Evolutionary conservation across 2,888 invertebrate species (phyloP), one percentile per base, ranked within the genome.

Genomic region (Cremastobaeus sp.): DNA sequence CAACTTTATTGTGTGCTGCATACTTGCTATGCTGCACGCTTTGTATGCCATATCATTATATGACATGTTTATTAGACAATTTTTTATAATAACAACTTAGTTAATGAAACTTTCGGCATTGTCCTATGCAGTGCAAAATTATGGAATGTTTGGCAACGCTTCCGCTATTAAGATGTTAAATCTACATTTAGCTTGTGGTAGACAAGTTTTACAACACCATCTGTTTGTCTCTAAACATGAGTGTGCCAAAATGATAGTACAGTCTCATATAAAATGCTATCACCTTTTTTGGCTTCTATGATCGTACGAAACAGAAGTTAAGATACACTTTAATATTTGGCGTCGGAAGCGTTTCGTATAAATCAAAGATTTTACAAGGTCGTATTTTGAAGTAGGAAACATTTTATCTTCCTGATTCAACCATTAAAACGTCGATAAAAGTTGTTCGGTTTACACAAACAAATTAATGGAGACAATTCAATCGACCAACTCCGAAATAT

Each of bases 281-380:
- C 32, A 55, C 30, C 55, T 20, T 41, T 41, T 8, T 39, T 11
- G 41, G 18, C 17, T 41, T 39, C 30, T 18, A 30, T 12, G 34
- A 21, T n/a, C 30, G 9, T 30, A 11, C 1, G 6, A 18, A 30
- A 54, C 17, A 18, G 28, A 18, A 41, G 9, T 54, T 39, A 15
- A 39, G 39, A 52, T n/a, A 37, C 25, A 21, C 37, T 35, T 21
- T 20, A 6, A 25, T 17, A 32, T 37, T 15, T n/a, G 25, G 21
- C 28, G 35, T 52, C 52, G 37, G n/a, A 52, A 25, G 52, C 37
- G 25, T 52, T 52, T n/a, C n/a, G n/a, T n/a, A n/a, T n/a, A n/a
- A n/a, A n/a, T n/a, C n/a, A n/a, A n/a, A n/a, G n/a, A n/a, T n/a
- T n/a, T n/a, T n/a, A n/a, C n/a, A n/a, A n/a, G n/a, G n/a, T n/a